Evolutionary conservation across 1,140 invertebrate genomes (phyloP), one percentile per base, ranked within the genome.

Genomic region (Atta texana): DNA sequence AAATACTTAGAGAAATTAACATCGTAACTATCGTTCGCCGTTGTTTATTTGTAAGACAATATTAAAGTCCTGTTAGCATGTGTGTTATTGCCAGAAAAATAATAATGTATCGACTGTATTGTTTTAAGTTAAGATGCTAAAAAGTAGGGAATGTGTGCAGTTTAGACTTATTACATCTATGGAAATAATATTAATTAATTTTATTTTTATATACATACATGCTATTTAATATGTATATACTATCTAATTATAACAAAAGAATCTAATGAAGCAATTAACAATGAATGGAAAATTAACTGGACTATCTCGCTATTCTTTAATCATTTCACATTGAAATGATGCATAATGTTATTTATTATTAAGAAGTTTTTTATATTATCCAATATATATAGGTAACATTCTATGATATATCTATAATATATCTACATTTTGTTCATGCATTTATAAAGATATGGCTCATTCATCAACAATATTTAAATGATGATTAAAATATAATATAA

Each of bases 1-100:
- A 84, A 88, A 87, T 64, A 86, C 87, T 87, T 69, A 82, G 44
- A 24, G 55, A 61, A 76, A 66, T 82, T 80, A 85, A 85, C 78
- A 63, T 88, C 75, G 69, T 51, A 72, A 69, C 57, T 74, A 72
- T 16, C 49, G 74, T 75, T 1, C 21, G n/a, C 63, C 53, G 61
- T n/a, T 68, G 55, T 76, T 24, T 24, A 81, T 88, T 89, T 77
- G 69, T 85, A 85, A 89, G 77, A 76, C 68, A 71, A 85, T 51
- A 18, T 21, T 16, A n/a, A 72, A 88, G 81, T 88, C 66, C 76
- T 85, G 63, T 39, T 12, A 68, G 16, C 28, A 12, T 63, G 31
- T 39, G 57, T 77, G 57, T 81, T 28, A 12, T 21, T 63, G 55
- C 16, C 28, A 71, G 31, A 49, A 44, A 61, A 18, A 61, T 18